A percentile compares a stretch with the other conserved stretches of the same genome.
Evolutionary conservation across 2,888 invertebrate species (phyloP).

Genomic region (Callosobruchus maculatus): DNA sequence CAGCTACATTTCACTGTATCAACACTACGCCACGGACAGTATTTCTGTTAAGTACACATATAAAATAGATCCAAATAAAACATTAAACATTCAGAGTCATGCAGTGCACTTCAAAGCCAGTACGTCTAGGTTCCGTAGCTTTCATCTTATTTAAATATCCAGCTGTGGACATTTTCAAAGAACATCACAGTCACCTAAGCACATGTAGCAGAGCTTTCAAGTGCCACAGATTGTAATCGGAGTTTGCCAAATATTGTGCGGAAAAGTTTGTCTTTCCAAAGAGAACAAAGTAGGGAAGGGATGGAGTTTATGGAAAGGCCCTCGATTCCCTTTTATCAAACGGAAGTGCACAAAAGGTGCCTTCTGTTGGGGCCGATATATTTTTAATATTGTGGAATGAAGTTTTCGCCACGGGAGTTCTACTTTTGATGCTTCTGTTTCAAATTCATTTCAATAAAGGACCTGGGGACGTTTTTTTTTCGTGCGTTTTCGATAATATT

Average conservation of each 20-base stretch:
- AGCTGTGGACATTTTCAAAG: background rate
- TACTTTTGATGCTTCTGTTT: too few species aligned
- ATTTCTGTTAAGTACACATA: too few species aligned
- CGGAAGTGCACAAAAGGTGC: background rate
- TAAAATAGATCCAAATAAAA: too few species aligned
- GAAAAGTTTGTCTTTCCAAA: background rate
- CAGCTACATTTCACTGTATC: too few species aligned
- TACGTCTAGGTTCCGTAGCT: background rate
- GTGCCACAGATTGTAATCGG: background rate
- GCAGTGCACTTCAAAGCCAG: background rate
- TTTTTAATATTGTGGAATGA: background rate
- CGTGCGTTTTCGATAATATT: too few species aligned
- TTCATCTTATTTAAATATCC: background rate
- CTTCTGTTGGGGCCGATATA: background rate
- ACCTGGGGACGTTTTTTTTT: too few species aligned
- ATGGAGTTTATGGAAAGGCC: background rate
- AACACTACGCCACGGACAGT: too few species aligned
- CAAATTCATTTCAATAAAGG: too few species aligned
- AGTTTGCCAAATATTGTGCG: background rate
- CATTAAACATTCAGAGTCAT: background rate
- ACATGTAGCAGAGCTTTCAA: background rate
- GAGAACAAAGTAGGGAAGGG: background rate
- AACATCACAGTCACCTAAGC: background rate
- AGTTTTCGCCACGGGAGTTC: too few species aligned
- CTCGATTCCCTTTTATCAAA: background rate